phyloP scores from a whole-genome alignment of 2,113 vertebrate genomes.

The Alligator sinensis region DNA sequence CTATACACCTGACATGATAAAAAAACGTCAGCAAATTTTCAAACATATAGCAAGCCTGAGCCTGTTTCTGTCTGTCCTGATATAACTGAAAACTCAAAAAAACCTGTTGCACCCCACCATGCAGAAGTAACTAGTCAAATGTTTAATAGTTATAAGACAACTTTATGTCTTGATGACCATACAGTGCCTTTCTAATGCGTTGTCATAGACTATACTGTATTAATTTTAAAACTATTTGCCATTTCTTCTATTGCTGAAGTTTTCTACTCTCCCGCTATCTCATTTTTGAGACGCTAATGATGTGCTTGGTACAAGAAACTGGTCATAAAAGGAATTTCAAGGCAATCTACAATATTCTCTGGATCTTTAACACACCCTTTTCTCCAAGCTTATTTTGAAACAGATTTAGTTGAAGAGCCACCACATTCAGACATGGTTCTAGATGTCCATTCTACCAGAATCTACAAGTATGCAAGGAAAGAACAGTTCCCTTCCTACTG shows the following conservation, averaged over 20 bases:
- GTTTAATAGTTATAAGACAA: not conserved
- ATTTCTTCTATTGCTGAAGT: not conserved
- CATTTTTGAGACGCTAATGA: not conserved
- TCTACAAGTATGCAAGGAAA: not conserved
- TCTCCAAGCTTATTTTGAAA: not conserved
- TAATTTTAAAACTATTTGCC: not conserved
- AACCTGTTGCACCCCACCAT: not conserved
- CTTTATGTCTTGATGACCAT: not conserved
- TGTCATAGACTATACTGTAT: not conserved
- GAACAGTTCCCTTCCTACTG: not conserved
- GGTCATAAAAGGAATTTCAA: not conserved
- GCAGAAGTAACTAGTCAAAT: not conserved
- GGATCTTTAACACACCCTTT: not conserved
- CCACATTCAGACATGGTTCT: not conserved
- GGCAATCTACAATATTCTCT: not conserved
- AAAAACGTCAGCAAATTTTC: no score
- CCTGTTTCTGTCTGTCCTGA: no score
- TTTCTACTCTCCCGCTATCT: not conserved
- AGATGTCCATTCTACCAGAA: not conserved
- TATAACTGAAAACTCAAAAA: not conserved
- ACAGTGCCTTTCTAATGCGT: not conserved
- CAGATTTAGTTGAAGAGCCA: not conserved
- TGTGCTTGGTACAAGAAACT: not conserved
- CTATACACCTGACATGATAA: not conserved
- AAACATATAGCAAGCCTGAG: no score